phyloP scores from a whole-genome alignment of 2,113 vertebrate genomes.

The Entelurus aequoreus region DNA sequence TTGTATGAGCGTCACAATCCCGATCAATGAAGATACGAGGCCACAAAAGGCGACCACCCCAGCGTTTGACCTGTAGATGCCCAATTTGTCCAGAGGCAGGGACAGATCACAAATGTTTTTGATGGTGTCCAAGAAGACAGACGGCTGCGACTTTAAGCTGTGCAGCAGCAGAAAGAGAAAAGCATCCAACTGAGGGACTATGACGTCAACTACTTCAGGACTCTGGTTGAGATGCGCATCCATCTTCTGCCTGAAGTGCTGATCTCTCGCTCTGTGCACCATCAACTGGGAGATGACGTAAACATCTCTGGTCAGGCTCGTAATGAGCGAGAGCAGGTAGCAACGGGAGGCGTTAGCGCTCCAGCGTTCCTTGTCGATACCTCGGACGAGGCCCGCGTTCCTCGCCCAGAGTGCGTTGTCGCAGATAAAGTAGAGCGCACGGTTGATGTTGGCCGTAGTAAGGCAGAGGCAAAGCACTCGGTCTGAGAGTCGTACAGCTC shows the following conservation, averaged over 20 bases:
- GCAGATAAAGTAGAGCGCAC: slow-evolving; percentile 83
- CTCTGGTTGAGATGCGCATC: slow-evolving; percentile 41
- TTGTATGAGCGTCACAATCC: slow-evolving; percentile 76
- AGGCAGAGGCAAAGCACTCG: slow-evolving; percentile 79
- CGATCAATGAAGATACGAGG: slow-evolving; percentile 86
- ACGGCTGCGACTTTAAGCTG: slow-evolving; percentile 74
- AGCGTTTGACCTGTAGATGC: slow-evolving; percentile 77
- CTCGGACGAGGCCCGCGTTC: slow-evolving; percentile 68
- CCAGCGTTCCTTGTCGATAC: slow-evolving; percentile 80
- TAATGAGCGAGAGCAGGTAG: slow-evolving; percentile 80
- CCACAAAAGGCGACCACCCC: slow-evolving; percentile 85
- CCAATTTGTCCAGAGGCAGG: slow-evolving; percentile 81
- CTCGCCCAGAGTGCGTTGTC: slow-evolving; percentile 83
- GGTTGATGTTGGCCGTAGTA: slow-evolving; percentile 76
- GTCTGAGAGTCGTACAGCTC: slow-evolving; percentile 69
- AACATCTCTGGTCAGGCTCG: slow-evolving; percentile 77
- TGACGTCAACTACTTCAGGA: slow-evolving; percentile 44
- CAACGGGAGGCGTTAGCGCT: slow-evolving; percentile 71
- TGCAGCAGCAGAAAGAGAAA: slow-evolving; percentile 71
- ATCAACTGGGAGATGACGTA: slow-evolving; percentile 78
- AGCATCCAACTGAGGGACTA: slow-evolving; percentile 67
- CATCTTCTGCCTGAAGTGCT: slow-evolving; percentile 40
- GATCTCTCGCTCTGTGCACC: slow-evolving; percentile 54
- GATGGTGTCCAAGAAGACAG: slow-evolving; percentile 79
- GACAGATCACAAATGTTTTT: slow-evolving; percentile 90